Conservation (phyloP, 2,113 vertebrate species). For the Corythornis cristatus region DNA sequence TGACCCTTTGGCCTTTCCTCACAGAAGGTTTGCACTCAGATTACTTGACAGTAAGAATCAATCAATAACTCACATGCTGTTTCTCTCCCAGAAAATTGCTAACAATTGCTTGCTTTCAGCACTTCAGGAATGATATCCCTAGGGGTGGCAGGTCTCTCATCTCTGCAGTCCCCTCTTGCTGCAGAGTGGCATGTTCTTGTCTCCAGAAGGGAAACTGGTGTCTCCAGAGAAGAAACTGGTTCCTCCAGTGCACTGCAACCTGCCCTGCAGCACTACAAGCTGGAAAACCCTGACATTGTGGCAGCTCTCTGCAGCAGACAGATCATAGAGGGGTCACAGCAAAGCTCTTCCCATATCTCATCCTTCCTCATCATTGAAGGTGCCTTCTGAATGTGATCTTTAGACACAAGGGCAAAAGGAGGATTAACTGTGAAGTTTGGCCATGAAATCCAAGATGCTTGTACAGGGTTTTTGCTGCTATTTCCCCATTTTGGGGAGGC, state of each 20-base stretch:
- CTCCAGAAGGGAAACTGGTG: not conserved
- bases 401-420: not conserved
- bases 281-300: not conserved
- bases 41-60: constrained; percentile 42
- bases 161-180: not conserved
- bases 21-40: not conserved
- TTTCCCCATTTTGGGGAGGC: fast-evolving
- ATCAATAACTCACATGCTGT: not conserved
- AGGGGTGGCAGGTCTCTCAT: not conserved
- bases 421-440: not conserved
- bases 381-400: not conserved
- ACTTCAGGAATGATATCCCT: not conserved
- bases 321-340: not conserved
- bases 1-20: constrained; percentile 40
- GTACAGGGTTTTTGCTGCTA: not conserved
- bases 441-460: not conserved
- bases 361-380: not conserved
- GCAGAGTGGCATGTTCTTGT: not conserved
- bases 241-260: not conserved
- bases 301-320: not conserved
- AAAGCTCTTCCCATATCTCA: not conserved
- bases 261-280: not conserved
- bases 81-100: constrained; percentile 28
- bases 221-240: not conserved
- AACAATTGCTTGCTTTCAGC: constrained; percentile 18